Conservation (phyloP, 2,797 vertebrate genomes). For the Microchirus variegatus region DNA sequence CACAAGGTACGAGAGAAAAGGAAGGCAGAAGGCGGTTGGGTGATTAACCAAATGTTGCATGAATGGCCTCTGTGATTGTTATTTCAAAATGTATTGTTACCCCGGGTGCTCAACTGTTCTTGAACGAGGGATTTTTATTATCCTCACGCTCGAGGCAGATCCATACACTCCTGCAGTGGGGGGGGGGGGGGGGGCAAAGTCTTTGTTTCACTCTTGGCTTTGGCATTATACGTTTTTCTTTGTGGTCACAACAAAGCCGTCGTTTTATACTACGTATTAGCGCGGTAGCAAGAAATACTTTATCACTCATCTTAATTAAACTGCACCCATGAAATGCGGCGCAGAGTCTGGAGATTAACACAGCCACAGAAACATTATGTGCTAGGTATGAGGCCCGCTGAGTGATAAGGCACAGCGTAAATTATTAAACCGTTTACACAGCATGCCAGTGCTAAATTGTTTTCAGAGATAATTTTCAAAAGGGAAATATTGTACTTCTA, state of each 20-base stretch:
- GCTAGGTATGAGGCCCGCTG: not conserved
- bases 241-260: conserved; percentile 43
- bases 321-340: conserved; percentile 12
- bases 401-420: not conserved
- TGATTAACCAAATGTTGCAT: conserved; percentile 70
- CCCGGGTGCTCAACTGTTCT: conserved; percentile 25
- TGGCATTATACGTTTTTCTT: conserved; percentile 38
- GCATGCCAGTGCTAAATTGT: not conserved
- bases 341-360: not conserved
- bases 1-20: conserved; percentile 57
- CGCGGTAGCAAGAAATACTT: conserved; percentile 39
- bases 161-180: conserved; percentile 36
- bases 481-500: not conserved
- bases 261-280: conserved; percentile 39
- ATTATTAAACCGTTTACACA: not conserved
- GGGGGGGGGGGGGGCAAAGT: too few relatives aligned
- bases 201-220: conserved; percentile 45
- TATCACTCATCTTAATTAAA: conserved; percentile 47
- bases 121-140: conserved; percentile 53
- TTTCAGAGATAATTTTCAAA: not conserved
- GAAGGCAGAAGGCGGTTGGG: conserved; percentile 61
- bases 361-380: not conserved
- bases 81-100: conserved; percentile 69
- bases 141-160: conserved; percentile 52
- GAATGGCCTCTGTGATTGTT: conserved; percentile 62